phyloP scores from a whole-genome alignment of 2,797 vertebrate species.

The Pteronotus mesoamericanus region DNA sequence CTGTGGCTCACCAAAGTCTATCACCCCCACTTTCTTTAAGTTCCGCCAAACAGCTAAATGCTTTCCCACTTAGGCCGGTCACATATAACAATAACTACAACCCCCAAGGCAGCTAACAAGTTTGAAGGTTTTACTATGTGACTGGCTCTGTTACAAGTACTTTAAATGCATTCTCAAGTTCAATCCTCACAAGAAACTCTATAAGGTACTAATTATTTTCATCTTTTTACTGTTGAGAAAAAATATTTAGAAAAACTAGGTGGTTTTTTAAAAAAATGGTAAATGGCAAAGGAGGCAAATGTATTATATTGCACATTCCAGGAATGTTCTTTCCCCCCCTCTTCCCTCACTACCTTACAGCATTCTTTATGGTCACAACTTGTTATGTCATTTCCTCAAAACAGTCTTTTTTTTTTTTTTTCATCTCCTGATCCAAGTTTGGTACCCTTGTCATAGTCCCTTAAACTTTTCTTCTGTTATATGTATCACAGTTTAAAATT shows the following conservation, averaged over 20 bases:
- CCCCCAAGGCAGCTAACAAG: neutral
- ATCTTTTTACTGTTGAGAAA: neutral
- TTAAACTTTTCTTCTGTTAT: neutral
- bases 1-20: neutral
- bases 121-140: neutral
- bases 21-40: neutral
- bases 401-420: neutral
- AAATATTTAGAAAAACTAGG: neutral
- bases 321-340: neutral
- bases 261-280: neutral
- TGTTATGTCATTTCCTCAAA: neutral
- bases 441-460: neutral
- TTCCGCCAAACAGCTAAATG: neutral
- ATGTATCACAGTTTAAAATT: neutral
- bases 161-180: neutral
- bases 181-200: neutral
- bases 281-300: neutral
- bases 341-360: neutral
- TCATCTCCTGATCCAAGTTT: neutral
- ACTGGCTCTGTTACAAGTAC: neutral
- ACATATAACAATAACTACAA: neutral
- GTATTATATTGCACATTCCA: neutral
- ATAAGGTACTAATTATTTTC: neutral
- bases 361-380: neutral
- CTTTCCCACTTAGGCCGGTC: neutral